Percentiles rank a stretch among this genome's conserved stretches.
These are phyloP conservation scores for Parazoanthus swiftii DNA, from an alignment of 92 coral and sea anemone species.

Conservation along the genomic window DNA sequence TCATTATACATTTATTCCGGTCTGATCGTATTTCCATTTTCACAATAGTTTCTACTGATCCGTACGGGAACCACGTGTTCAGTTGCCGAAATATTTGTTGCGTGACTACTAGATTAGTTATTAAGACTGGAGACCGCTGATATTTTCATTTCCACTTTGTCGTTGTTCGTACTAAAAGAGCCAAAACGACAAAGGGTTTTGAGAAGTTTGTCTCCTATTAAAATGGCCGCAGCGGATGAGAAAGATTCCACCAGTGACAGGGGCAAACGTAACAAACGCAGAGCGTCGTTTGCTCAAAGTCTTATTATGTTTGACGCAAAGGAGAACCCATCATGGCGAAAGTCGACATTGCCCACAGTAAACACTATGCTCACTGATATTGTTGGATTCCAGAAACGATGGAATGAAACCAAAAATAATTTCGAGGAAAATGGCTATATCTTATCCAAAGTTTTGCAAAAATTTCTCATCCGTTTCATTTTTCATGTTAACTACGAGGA, in stretches of 20 bases:
- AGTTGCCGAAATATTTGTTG: too few relatives aligned
- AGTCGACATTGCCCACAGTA: background rate
- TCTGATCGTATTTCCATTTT: too few relatives aligned
- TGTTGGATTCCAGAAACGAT: constrained; percentile 32
- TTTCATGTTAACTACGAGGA: constrained; percentile 37
- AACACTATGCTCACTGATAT: constrained; percentile 36
- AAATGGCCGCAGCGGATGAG: background rate
- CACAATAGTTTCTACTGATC: too few relatives aligned
- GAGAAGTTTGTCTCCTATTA: background rate
- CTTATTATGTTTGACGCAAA: constrained; percentile 34
- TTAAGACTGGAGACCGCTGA: too few relatives aligned
- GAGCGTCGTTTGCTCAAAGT: background rate
- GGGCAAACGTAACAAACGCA: background rate
- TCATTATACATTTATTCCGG: too few relatives aligned
- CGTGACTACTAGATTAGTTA: too few relatives aligned
- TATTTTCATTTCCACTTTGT: too few relatives aligned
- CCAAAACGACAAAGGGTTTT: too few relatives aligned
- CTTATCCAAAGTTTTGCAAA: background rate
- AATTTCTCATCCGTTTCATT: constrained; percentile 7
- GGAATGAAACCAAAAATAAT: background rate
- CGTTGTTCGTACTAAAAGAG: too few relatives aligned
- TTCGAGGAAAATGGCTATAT: background rate
- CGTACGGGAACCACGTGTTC: too few relatives aligned
- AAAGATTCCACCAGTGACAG: background rate
- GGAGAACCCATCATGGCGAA: constrained; percentile 48